phyloP scores from a whole-genome alignment of 2,797 vertebrate genomes.

The Onychomys arenicola region DNA sequence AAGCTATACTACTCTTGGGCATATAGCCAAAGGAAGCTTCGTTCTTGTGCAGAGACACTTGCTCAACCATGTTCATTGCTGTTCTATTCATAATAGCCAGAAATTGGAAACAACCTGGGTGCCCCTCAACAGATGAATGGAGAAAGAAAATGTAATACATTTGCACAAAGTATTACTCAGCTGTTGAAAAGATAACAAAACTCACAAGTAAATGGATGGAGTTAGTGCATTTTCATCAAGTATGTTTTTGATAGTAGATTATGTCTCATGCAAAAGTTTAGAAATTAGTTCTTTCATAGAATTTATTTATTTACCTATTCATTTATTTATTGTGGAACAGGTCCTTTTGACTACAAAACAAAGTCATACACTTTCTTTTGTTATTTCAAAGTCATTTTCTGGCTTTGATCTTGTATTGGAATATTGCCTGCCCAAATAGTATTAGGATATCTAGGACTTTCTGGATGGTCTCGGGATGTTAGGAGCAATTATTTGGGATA shows the following conservation, averaged over 20 bases:
- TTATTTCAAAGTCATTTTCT: constrained; percentile 7
- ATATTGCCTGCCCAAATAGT: neutral
- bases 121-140: neutral
- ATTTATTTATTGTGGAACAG: neutral
- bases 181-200: neutral
- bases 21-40: neutral
- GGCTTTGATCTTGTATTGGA: neutral
- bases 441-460: neutral
- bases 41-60: neutral
- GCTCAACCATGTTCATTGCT: neutral
- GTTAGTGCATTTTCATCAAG: neutral
- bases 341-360: constrained; percentile 12
- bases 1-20: neutral
- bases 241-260: neutral
- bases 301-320: neutral
- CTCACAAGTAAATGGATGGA: neutral
- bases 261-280: neutral
- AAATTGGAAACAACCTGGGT: neutral
- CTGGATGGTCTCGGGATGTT: neutral
- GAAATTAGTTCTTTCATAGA: neutral
- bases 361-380: neutral
- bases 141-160: neutral
- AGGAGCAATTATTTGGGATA: neutral
- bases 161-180: neutral
- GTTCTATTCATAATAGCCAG: neutral